Conservation (phyloP, 2,113 vertebrate species). For the Myotis brandtii region DNA sequence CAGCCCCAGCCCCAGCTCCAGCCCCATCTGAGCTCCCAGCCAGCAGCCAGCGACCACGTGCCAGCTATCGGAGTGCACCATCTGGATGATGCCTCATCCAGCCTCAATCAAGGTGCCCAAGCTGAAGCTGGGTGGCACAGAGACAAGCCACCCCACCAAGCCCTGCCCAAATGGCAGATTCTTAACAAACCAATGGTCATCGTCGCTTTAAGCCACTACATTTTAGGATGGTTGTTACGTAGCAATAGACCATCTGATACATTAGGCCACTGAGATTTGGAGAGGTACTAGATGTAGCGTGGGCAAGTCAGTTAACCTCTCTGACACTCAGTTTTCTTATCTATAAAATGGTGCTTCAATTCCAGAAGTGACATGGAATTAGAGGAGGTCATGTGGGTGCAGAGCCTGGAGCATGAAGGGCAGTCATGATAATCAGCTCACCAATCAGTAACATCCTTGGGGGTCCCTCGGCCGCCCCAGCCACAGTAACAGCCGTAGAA, state of each 20-base stretch:
- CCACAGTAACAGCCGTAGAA: slow-evolving; percentile 82
- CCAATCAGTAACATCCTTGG: slow-evolving; percentile 75
- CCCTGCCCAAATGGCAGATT: neutral
- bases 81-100: neutral
- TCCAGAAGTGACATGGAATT: neutral
- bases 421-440: slow-evolving; percentile 29
- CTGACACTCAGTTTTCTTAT: neutral
- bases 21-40: neutral
- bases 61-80: neutral
- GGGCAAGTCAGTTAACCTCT: neutral
- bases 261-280: neutral
- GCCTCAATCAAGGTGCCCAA: neutral
- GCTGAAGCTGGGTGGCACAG: neutral
- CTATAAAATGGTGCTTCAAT: neutral
- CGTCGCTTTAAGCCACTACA: accelerated
- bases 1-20: too few species aligned
- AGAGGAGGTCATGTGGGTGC: neutral
- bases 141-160: neutral
- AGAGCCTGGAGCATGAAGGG: neutral
- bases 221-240: neutral
- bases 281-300: neutral
- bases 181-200: neutral
- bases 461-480: slow-evolving; percentile 63
- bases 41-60: neutral
- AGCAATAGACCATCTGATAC: neutral